Evolutionary conservation across 2,888 invertebrate genomes (phyloP).

Genomic region (Noctua pronuba): DNA sequence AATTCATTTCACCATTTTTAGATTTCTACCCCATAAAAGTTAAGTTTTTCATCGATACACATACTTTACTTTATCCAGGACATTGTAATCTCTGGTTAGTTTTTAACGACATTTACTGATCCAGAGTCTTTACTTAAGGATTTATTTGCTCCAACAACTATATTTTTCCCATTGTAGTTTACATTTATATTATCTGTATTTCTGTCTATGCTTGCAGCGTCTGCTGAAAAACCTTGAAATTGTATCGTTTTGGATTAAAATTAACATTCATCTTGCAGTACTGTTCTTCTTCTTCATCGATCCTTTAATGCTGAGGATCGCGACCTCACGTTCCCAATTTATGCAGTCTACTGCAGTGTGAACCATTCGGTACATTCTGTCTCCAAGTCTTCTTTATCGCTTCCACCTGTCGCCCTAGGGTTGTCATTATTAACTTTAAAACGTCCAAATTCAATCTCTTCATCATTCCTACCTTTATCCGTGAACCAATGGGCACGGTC

Average conservation of each 20-base stretch:
- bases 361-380: neutral
- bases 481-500: conserved; percentile 30
- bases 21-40: neutral
- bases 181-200: neutral
- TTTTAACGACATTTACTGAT: neutral
- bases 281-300: neutral
- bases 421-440: neutral
- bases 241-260: neutral
- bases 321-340: neutral
- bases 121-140: neutral
- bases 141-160: neutral
- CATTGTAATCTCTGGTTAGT: neutral
- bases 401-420: neutral
- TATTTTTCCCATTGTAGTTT: neutral
- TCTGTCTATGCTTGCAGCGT: too few relatives aligned
- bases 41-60: neutral
- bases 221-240: neutral
- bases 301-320: neutral
- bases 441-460: neutral
- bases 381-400: neutral
- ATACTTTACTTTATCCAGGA: neutral
- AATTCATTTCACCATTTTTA: neutral
- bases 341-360: too few relatives aligned
- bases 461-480: neutral
- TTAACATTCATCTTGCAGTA: neutral